A percentile compares a stretch with the other conserved stretches of the same genome.
Conservation (phyloP, 2,113 vertebrate species). For the Pimephales promelas region DNA sequence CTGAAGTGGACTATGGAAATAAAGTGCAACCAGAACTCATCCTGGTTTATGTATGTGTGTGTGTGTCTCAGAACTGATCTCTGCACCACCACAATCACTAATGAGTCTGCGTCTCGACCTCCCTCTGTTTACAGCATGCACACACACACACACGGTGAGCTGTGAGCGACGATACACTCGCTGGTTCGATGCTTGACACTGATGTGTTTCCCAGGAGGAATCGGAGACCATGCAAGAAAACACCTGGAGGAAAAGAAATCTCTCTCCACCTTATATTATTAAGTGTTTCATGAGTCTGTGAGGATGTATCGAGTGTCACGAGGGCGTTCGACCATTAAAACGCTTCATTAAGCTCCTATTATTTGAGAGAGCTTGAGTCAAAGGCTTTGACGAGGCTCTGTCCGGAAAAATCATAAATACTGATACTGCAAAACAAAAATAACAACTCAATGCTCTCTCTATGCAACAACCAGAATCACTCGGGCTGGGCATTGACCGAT, state of each 20-base stretch:
- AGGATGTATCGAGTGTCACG: constrained; percentile 18
- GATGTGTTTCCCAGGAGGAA: constrained; percentile 76
- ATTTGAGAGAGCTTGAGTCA: background rate
- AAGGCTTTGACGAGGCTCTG: background rate
- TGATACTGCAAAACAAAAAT: background rate
- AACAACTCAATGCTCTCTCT: background rate
- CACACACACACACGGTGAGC: background rate
- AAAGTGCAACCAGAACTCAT: no score
- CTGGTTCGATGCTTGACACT: constrained; percentile 61
- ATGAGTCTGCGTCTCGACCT: constrained; percentile 52
- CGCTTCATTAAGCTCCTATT: constrained; percentile 14
- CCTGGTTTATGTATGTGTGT: no score
- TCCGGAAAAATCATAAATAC: background rate
- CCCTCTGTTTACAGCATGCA: constrained; percentile 12
- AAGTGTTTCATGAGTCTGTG: constrained; percentile 51
- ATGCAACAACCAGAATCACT: background rate
- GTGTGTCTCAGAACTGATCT: background rate
- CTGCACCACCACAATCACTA: background rate
- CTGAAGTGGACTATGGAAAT: no score
- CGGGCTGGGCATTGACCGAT: background rate
- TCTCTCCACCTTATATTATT: background rate
- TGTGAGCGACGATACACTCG: no score
- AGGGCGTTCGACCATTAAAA: constrained; percentile 48
- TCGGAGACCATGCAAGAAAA: constrained; percentile 76
- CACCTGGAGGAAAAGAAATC: constrained; percentile 80